Base-by-base conservation (phyloP, 2,113 vertebrate species). In the Eupsittula cactorum region DNA sequence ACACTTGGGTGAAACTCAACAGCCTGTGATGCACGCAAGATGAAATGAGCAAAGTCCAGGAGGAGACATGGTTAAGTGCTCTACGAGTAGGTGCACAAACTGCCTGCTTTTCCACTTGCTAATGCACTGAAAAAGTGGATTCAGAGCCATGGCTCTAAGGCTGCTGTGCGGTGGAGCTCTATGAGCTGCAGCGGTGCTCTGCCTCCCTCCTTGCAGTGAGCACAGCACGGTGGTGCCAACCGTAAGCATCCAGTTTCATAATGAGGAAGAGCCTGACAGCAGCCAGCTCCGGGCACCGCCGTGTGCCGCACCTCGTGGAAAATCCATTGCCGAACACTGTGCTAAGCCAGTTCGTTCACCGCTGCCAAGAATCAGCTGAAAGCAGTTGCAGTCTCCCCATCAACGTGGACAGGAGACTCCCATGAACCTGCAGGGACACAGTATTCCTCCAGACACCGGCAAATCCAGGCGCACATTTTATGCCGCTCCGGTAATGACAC, bases 111-210 rank as follows among this genome's bases (percentile, higher is more conserved):
- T 59, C 76, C 75, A 5, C 9, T 11, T 3, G 5, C 50, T 35
- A 4, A 1, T 6, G 59, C 1, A 7, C 41, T 63, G 71, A 52
- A 80, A 29, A 53, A 49, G n/a, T 0, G 0, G 35, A 10, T 47
- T 41, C 21, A 3, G 64, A 62, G 44, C 50, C 6, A 11, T 9
- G 18, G 75, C 33, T n/a, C 29, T 16, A 7, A n/a, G 65, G 52
- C 75, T 63, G 64, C 52, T 23, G 77, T 3, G 0, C 6, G 4
- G 35, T 10, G 64, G 55, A 53, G 39, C 83, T 3, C 20, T 7
- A 20, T 7, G 68, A 50, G 79, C 39, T 4, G 4, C 86, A 63
- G 37, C 0, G 16, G 3, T 3, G 70, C 29, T 70, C 64, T 37
- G 81, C 82, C 63, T 80, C 64, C 8, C 31, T 93, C 73, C 55